Evolutionary conservation across 2,797 vertebrate genomes (phyloP).

Genomic region (Chelon labrosus): DNA sequence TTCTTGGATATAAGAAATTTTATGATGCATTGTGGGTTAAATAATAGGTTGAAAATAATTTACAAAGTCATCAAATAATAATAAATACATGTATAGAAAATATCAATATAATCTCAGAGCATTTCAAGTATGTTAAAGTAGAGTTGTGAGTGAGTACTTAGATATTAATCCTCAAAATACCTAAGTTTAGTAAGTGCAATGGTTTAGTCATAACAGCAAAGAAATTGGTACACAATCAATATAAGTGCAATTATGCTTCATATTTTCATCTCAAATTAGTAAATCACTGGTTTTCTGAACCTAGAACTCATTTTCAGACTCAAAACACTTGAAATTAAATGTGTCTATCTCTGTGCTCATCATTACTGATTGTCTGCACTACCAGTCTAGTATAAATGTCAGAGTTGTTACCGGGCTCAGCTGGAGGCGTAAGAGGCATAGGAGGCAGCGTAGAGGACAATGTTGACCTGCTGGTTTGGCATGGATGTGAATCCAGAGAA

Average conservation of each 20-base stretch:
- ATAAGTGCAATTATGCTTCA: background rate
- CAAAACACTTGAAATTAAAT: background rate
- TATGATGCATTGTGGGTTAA: too few relatives aligned
- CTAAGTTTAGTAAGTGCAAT: background rate
- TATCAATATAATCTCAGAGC: background rate
- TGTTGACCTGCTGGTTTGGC: conserved; percentile 72
- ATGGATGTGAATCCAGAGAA: conserved; percentile 73
- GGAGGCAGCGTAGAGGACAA: conserved; percentile 71
- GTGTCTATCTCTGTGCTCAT: conserved; percentile 5
- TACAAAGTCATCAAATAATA: background rate
- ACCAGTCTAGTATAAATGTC: conserved; percentile 29
- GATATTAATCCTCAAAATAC: conserved; percentile 1
- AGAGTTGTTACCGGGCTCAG: conserved; percentile 83
- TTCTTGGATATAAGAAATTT: background rate
- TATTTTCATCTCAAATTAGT: background rate
- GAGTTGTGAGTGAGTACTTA: background rate
- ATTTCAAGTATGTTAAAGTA: too few relatives aligned
- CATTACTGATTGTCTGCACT: conserved; percentile 9
- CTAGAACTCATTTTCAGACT: background rate
- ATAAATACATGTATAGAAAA: background rate
- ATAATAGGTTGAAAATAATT: background rate
- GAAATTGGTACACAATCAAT: background rate
- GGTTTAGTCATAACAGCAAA: background rate
- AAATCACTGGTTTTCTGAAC: background rate
- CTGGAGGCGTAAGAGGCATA: conserved; percentile 86